Base-by-base conservation (phyloP, 2,113 vertebrate genomes). In the Eonycteris spelaea region DNA sequence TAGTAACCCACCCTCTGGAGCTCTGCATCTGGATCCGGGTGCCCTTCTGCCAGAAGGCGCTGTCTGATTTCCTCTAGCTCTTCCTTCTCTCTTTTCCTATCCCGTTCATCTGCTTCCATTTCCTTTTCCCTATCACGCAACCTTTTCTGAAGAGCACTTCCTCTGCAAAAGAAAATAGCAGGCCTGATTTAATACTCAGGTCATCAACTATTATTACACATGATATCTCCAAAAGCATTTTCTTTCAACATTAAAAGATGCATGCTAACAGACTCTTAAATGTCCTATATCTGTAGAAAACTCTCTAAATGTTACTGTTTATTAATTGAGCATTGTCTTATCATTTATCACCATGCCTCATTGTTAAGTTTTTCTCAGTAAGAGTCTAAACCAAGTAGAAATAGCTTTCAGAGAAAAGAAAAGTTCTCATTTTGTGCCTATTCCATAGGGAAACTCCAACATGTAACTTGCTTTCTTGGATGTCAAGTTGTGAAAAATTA, bases 131-230 rank as follows among this genome's bases (percentile, higher is more conserved):
- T 96, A 98, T 99, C 99, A 98, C 99, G 98, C 96, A 99, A 98
- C 45, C 99, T 99, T 98, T 99, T 99, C 98, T 99, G 99, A 98
- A 99, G 99, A 92, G 99, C 99, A 97, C 99, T 99, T 97, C 99
- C 99, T 98, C 99, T 99, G 98, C 33, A 98, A 98, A 98, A 97
- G 80, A 95, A 73, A 90, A 92, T 35, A 91, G 78, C 0, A 88
- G 35, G 14, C 30, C 30, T 80, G 30, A 89, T 26, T 95, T 86
- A 83, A 67, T 30, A 68, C 13, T 51, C 21, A 35, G 6, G 24
- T 45, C 61, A 95, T 5, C 30, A 35, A 40, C 21, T 15, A 85
- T 22, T 84, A 14, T 22, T 84, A 14, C 0, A 95, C 5, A 51
- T 40, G 40, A 40, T 35, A 6, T 84, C 22, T 70, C 18, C 68